These are phyloP conservation scores for Puffinus mauretanicus DNA, from an alignment of 2,113 vertebrate genomes.

Conservation along the genomic window DNA sequence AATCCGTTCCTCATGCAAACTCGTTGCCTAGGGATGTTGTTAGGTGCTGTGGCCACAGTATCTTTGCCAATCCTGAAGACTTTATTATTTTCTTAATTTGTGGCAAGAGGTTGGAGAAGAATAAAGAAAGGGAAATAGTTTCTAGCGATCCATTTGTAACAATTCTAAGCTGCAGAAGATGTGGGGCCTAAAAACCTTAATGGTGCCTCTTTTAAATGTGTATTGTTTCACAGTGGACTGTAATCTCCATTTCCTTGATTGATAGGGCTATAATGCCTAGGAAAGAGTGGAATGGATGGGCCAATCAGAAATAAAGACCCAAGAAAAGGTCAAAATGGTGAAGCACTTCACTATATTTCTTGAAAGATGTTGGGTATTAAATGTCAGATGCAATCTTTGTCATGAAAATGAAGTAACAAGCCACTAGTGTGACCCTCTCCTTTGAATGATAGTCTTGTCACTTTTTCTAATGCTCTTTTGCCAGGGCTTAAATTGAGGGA, in stretches of 20 bases:
- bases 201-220: neutral
- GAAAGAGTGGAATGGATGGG: neutral
- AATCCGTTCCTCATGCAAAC: neutral
- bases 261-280: slow-evolving; percentile 12
- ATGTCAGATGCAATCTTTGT: slow-evolving; percentile 61
- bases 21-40: neutral
- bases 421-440: neutral
- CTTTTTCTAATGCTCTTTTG: neutral
- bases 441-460: slow-evolving; percentile 42
- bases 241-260: slow-evolving; percentile 47
- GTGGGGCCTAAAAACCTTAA: neutral
- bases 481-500: neutral
- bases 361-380: slow-evolving; percentile 44
- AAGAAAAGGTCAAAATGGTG: slow-evolving; percentile 47
- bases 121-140: neutral
- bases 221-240: neutral
- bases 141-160: neutral
- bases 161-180: neutral
- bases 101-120: neutral
- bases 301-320: slow-evolving; percentile 36
- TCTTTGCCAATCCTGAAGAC: neutral
- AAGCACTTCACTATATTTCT: slow-evolving; percentile 37
- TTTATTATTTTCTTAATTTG: neutral
- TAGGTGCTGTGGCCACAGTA: neutral
- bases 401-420: slow-evolving; percentile 57